A percentile compares a stretch with the other conserved stretches of the same genome.
Conservation (phyloP, 2,797 vertebrate genomes). For the Cyprinodon diabolis region DNA sequence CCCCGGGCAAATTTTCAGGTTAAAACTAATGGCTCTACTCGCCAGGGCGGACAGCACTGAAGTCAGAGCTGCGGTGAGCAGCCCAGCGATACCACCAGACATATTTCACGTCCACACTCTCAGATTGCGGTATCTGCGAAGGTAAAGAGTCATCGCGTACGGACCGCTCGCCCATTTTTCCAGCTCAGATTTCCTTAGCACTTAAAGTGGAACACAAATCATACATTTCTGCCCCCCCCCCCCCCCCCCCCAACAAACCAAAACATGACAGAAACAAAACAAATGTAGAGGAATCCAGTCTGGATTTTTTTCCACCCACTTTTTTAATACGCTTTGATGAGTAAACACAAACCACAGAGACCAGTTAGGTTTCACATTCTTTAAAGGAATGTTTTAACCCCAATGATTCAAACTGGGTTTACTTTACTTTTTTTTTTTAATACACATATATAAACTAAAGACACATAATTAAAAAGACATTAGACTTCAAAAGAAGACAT, state of each 20-base stretch:
- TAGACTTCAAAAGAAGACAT: not conserved
- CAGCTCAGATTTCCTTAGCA: conserved; percentile 11
- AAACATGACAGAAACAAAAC: conserved; percentile 6
- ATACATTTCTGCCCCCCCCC: not conserved
- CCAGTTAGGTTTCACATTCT: conserved; percentile 17
- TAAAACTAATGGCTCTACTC: conserved; percentile 69
- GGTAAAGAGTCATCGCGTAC: conserved; percentile 53
- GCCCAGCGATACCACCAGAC: conserved; percentile 36
- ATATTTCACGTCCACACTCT: conserved; percentile 43
- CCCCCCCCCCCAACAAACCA: not conserved
- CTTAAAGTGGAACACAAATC: conserved; percentile 6
- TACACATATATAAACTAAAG: conserved; percentile 3
- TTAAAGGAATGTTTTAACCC: conserved; percentile 4
- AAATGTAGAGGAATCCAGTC: conserved; percentile 23
- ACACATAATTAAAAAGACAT: conserved; percentile 2
- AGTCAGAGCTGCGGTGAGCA: conserved; percentile 51
- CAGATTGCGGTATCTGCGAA: conserved; percentile 36
- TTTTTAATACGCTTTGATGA: not conserved
- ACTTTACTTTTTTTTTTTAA: not conserved
- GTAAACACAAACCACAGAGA: conserved; percentile 21
- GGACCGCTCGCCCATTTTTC: conserved; percentile 19
- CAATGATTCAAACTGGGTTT: conserved; percentile 4
- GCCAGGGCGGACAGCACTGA: conserved; percentile 54
- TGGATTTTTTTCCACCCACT: not conserved
- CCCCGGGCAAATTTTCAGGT: conserved; percentile 65